Evolutionary conservation across 2,113 vertebrate genomes (phyloP).

Genomic region (Paramisgurnus dabryanus): DNA sequence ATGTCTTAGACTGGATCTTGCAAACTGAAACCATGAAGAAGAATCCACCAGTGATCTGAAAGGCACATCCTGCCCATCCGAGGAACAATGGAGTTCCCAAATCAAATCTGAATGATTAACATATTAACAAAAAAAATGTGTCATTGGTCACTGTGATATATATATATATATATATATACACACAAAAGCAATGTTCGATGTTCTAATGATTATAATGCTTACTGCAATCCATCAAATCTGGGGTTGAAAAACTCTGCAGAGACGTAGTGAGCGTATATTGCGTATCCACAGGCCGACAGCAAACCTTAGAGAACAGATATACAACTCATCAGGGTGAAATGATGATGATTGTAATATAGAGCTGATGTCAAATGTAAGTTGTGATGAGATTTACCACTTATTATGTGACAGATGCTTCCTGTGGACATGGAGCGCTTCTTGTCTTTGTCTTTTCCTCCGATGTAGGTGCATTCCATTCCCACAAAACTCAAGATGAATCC

Average conservation of each 20-base stretch:
- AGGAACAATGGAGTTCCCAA: constrained; percentile 77
- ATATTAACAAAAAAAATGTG: too few species aligned
- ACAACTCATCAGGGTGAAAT: neutral
- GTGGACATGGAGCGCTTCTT: constrained; percentile 69
- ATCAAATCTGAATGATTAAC: constrained; percentile 64
- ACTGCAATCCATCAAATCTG: constrained; percentile 62
- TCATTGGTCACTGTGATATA: too few species aligned
- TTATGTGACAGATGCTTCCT: constrained; percentile 69
- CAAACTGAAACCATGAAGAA: constrained; percentile 73
- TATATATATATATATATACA: too few species aligned
- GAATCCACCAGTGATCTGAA: constrained; percentile 66
- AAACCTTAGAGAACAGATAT: constrained; percentile 57
- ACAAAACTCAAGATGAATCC: constrained; percentile 73
- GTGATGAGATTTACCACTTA: constrained; percentile 63
- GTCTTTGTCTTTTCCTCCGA: constrained; percentile 71
- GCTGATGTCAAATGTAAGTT: neutral
- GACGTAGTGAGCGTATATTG: constrained; percentile 69
- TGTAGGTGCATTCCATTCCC: constrained; percentile 78
- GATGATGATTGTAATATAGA: neutral
- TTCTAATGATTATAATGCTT: constrained; percentile 41
- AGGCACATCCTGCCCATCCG: constrained; percentile 73
- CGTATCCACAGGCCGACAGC: constrained; percentile 67
- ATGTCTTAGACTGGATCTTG: constrained; percentile 55
- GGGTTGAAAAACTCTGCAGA: constrained; percentile 66
- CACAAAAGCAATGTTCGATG: neutral